Percentiles rank a stretch among this genome's conserved stretches.
Conservation (phyloP, 2,888 invertebrate species). For the Cephus spinipes region DNA sequence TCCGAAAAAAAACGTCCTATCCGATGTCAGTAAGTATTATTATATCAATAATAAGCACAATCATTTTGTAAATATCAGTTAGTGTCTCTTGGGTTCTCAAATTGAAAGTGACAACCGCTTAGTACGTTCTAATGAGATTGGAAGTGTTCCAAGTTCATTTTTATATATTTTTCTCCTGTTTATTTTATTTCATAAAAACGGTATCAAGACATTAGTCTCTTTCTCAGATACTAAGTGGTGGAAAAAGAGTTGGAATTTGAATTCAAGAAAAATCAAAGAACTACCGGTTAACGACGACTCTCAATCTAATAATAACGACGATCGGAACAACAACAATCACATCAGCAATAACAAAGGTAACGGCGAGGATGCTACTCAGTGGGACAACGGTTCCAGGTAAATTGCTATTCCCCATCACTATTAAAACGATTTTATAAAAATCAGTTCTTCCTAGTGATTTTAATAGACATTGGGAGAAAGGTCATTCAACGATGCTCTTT, state of each 20-base stretch:
- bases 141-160: not conserved
- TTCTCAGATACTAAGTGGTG: conserved; percentile 38
- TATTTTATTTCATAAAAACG: conserved; percentile 6
- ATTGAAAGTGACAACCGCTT: too few species aligned
- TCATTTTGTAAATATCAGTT: too few species aligned
- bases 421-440: too few species aligned
- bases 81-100: too few species aligned
- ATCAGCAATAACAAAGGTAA: conserved; percentile 33
- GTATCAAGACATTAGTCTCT: not conserved
- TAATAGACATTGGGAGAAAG: conserved; percentile 15
- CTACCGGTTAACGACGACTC: conserved; percentile 27
- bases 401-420: not conserved
- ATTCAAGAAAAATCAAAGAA: conserved; percentile 39
- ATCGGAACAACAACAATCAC: conserved; percentile 32
- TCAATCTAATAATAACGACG: conserved; percentile 24
- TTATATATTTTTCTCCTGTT: conserved; percentile 4
- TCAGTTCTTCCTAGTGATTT: not conserved
- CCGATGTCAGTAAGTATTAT: conserved; percentile 46
- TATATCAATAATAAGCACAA: too few species aligned
- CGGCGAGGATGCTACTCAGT: conserved; percentile 30
- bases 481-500: conserved; percentile 14
- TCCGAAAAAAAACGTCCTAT: conserved; percentile 43
- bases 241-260: conserved; percentile 41
- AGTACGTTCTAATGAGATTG: too few species aligned
- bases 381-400: conserved; percentile 38